Percentiles rank a stretch among this genome's conserved stretches.
phyloP scores from a whole-genome alignment of 2,797 vertebrate genomes.

The Sebastes taczanowskii region DNA sequence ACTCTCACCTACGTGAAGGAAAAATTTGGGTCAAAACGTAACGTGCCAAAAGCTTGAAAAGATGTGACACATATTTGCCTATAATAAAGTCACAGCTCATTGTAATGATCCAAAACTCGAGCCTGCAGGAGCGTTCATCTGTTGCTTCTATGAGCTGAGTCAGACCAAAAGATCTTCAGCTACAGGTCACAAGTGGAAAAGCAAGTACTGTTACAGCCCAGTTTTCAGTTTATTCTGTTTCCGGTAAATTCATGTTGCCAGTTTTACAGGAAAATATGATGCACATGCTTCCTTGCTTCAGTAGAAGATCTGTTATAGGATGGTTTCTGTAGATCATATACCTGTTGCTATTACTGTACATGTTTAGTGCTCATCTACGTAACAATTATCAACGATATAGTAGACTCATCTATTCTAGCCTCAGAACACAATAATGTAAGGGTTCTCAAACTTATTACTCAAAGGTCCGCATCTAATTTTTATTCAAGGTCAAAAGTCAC shows the following conservation, averaged over 20 bases:
- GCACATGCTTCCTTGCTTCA: background rate
- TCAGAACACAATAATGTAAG: background rate
- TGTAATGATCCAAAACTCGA: slow-evolving; percentile 37
- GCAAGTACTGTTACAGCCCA: background rate
- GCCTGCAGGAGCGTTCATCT: slow-evolving; percentile 36
- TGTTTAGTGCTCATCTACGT: fast-evolving
- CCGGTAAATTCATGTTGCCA: background rate
- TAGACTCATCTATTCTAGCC: background rate
- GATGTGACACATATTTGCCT: slow-evolving; percentile 30
- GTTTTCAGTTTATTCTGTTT: too few species aligned
- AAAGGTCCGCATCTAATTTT: too few species aligned
- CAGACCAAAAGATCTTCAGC: slow-evolving; percentile 6
- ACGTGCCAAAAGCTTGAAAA: slow-evolving; percentile 14
- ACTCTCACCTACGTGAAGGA: background rate
- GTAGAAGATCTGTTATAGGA: background rate
- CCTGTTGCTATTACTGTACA: background rate
- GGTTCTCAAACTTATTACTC: too few species aligned
- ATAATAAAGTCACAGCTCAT: slow-evolving; percentile 49
- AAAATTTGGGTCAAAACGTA: background rate
- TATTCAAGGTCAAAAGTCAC: too few species aligned
- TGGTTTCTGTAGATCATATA: background rate
- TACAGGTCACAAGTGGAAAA: background rate
- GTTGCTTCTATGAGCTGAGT: slow-evolving; percentile 17
- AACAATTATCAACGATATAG: background rate
- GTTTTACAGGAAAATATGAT: background rate